phyloP scores from a whole-genome alignment of 2,113 vertebrate species.

The Pipa parva region DNA sequence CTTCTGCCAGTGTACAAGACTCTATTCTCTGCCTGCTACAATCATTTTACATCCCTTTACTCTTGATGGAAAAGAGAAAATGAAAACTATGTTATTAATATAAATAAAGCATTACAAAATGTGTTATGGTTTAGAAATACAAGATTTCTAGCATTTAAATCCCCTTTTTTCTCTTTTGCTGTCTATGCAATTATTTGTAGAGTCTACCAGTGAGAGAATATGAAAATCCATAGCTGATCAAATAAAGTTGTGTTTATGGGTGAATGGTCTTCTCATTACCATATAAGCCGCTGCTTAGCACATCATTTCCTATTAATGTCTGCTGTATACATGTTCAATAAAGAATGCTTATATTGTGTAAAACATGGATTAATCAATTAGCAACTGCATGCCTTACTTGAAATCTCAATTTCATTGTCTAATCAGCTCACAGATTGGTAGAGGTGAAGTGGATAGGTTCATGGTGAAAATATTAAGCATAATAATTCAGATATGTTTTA shows the following conservation, averaged over 20 bases:
- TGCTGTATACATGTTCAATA: slow-evolving; percentile 2
- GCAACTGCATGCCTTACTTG: not conserved
- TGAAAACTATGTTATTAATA: too few relatives aligned
- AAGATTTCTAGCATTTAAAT: not conserved
- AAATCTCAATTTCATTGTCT: not conserved
- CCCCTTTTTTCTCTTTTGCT: not conserved
- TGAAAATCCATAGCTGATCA: not conserved
- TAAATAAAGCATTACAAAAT: too few relatives aligned
- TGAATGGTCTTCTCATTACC: not conserved
- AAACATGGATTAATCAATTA: not conserved
- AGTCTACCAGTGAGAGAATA: not conserved
- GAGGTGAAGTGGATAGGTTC: slow-evolving; percentile 20
- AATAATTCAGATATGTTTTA: slow-evolving; percentile 36
- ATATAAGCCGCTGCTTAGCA: not conserved
- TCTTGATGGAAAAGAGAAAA: too few relatives aligned
- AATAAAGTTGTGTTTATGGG: not conserved
- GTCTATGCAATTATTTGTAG: not conserved
- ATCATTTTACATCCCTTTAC: too few relatives aligned
- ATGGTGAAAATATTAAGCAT: slow-evolving; percentile 21
- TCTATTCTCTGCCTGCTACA: too few relatives aligned
- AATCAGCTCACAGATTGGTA: not conserved
- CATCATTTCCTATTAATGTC: not conserved
- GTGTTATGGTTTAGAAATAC: too few relatives aligned
- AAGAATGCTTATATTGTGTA: slow-evolving; percentile 1
- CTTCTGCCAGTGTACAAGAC: too few relatives aligned